Evolutionary conservation across 2,113 vertebrate species (phyloP), one percentile per base, ranked within the genome.

Genomic region (Grus americana): DNA sequence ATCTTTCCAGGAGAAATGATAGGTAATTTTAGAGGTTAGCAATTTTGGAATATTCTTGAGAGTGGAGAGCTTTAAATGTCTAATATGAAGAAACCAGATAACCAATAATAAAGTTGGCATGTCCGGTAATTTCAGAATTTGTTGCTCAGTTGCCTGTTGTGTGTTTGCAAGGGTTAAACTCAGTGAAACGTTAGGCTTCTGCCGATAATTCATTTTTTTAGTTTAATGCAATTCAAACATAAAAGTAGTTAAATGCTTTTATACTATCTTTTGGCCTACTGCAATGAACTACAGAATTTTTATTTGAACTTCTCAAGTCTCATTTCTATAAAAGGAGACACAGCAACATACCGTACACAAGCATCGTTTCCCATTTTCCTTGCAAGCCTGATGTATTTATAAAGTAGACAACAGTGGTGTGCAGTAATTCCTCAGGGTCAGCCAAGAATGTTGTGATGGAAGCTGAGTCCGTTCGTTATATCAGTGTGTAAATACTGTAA

Each of bases 401-500:
- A 1, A 40, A 68, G 55, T 7, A 21, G 79, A 15, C 36, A 24
- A 1, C 73, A 52, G 1, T 4, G 40, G 29, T 17, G 47, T 24
- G 65, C 21, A 7, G 27, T 9, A 14, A 9, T 44, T 63, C 40
- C 21, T 36, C 7, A 4, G 65, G 38, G 38, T 70, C 26, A 36
- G 27, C 26, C 55, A 4, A 6, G 49, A 30, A 5, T 27, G 7
- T 5, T 30, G 62, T 46, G 67, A 3, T 70, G 50, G 61, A 38
- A 58, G n/a, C 36, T 2, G 67, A 23, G 20, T 70, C 68, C 1
- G 2, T 3, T 27, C 4, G 18, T 34, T 67, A 1, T 3, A 4
- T 38, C 34, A 1, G 27, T 11, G 32, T 17, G n/a, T 32, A 44
- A 84, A 50, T 46, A 3, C 61, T 38, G 5, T 16, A 12, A 44